Percentiles rank a stretch among this genome's conserved stretches.
Evolutionary conservation across 2,888 invertebrate genomes (phyloP).

Genomic region (Xylota sylvarum): DNA sequence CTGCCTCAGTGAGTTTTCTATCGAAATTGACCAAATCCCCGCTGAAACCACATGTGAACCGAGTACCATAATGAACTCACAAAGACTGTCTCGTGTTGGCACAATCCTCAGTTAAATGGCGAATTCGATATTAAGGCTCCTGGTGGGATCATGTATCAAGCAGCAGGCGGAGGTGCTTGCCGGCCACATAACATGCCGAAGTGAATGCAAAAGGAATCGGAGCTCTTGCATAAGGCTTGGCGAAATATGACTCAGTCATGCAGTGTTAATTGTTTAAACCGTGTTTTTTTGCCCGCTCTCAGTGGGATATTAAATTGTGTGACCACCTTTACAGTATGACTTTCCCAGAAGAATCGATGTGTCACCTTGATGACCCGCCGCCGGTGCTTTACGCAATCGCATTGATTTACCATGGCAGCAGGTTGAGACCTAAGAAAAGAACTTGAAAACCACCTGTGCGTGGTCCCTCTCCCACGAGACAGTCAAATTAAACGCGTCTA

Average conservation of each 20-base stretch:
- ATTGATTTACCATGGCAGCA: not conserved
- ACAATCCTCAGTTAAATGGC: slow-evolving; percentile 14
- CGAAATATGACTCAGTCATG: slow-evolving; percentile 38
- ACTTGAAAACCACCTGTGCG: not conserved
- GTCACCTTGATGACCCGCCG: not conserved
- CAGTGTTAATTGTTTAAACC: slow-evolving; percentile 1
- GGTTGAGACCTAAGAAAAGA: not conserved
- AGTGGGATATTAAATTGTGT: not conserved
- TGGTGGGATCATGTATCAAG: not conserved
- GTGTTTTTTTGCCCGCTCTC: not conserved
- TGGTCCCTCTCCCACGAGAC: not conserved
- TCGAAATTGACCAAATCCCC: slow-evolving; percentile 36
- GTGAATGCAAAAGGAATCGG: slow-evolving; percentile 42
- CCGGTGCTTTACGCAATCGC: not conserved
- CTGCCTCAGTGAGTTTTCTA: slow-evolving; percentile 40
- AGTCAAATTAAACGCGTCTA: not conserved
- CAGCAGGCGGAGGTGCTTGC: slow-evolving; percentile 16
- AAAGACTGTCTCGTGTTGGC: slow-evolving; percentile 24
- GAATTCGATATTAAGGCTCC: slow-evolving; percentile 5
- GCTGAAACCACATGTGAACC: slow-evolving; percentile 20
- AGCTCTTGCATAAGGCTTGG: slow-evolving; percentile 6
- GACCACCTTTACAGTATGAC: not conserved
- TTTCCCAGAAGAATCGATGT: not conserved
- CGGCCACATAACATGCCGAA: slow-evolving; percentile 13
- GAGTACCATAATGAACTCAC: slow-evolving; percentile 10